phyloP scores from a whole-genome alignment of 2,888 invertebrate species.

The Mythimna pallens region DNA sequence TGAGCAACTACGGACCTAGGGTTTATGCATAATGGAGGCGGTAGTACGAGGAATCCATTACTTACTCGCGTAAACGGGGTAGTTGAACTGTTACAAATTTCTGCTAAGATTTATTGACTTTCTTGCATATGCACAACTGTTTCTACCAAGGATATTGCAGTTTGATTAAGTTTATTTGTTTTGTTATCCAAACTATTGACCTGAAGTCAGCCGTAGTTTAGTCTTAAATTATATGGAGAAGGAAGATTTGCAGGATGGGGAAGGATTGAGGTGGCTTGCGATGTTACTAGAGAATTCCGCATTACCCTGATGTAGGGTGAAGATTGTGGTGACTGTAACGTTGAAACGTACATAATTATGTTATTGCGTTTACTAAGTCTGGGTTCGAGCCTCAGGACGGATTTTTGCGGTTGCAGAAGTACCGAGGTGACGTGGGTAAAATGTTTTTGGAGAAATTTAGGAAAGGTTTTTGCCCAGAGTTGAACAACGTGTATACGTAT shows the following conservation, averaged over 20 bases:
- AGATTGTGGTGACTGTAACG: not conserved
- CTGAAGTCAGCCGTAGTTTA: not conserved
- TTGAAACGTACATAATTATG: not conserved
- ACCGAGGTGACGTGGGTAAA: too few relatives aligned
- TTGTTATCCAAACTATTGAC: not conserved
- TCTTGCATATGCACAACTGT: not conserved
- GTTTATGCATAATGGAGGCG: conserved; percentile 54
- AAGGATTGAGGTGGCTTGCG: too few relatives aligned
- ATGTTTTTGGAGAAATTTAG: too few relatives aligned
- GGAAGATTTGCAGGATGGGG: too few relatives aligned
- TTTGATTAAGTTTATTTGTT: not conserved
- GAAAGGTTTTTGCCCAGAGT: too few relatives aligned
- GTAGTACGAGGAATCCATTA: conserved; percentile 24
- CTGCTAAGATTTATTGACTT: conserved; percentile 17
- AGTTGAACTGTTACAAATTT: conserved; percentile 27
- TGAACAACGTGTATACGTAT: too few relatives aligned
- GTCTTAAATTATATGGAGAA: too few relatives aligned
- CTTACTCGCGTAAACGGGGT: conserved; percentile 20
- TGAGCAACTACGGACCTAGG: conserved; percentile 35
- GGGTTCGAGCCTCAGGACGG: not conserved
- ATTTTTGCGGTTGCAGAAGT: too few relatives aligned
- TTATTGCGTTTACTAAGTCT: not conserved
- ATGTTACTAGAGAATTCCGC: too few relatives aligned
- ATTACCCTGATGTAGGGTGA: too few relatives aligned
- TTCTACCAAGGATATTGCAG: not conserved